Conservation (phyloP, 2,113 vertebrate genomes). For the Festucalex cinctus region DNA sequence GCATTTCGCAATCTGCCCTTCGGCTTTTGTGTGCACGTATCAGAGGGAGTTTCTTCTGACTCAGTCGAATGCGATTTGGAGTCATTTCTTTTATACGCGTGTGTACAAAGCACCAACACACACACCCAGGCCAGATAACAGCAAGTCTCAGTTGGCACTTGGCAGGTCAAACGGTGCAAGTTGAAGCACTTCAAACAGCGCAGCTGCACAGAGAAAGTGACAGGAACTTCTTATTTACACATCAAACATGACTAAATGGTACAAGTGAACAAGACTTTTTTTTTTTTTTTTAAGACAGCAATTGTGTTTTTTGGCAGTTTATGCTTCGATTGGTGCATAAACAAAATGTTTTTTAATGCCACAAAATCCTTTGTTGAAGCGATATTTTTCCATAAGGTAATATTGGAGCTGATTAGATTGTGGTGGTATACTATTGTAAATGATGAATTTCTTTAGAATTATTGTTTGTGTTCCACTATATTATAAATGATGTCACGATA, state of each 20-base stretch:
- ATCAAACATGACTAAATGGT: not conserved
- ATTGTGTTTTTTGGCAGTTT: not conserved
- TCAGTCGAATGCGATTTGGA: not conserved
- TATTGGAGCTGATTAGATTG: not conserved
- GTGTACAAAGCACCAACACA: not conserved
- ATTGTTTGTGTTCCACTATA: not conserved
- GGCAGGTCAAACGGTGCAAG: not conserved
- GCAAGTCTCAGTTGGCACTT: not conserved
- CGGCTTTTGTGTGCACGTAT: not conserved
- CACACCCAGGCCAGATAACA: not conserved
- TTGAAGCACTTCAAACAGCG: not conserved
- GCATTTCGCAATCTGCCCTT: not conserved
- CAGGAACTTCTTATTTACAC: not conserved
- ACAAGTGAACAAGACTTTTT: not conserved
- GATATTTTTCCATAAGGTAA: not conserved
- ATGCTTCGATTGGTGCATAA: not conserved
- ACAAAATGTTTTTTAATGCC: not conserved
- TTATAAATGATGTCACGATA: too few species aligned
- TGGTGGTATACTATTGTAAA: not conserved
- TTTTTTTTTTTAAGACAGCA: not conserved
- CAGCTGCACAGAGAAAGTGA: not conserved
- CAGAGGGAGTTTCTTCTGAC: slow-evolving; percentile 3
- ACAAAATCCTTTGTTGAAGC: not conserved
- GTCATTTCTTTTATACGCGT: not conserved
- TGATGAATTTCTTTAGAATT: not conserved